Conservation (phyloP, 2,797 vertebrate species). For the Remorina albescens region DNA sequence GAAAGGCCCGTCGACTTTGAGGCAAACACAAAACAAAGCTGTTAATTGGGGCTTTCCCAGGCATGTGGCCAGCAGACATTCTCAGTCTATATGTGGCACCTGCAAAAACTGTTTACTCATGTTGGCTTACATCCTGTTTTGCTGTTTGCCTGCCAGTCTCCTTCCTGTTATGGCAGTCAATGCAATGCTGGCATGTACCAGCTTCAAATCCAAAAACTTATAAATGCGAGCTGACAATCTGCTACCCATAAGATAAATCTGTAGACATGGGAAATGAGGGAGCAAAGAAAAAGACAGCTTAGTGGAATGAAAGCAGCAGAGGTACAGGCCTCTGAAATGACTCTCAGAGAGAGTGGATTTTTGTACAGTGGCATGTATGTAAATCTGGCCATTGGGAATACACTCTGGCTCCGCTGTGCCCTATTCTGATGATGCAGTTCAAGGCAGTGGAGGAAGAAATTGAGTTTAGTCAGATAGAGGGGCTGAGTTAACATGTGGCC, state of each 20-base stretch:
- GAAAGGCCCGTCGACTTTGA: slow-evolving; percentile 51
- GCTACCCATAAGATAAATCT: slow-evolving; percentile 44
- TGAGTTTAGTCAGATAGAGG: slow-evolving; percentile 83
- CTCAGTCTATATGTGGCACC: slow-evolving; percentile 63
- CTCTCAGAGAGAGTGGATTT: slow-evolving; percentile 72
- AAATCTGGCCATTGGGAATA: slow-evolving; percentile 83
- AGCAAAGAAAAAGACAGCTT: slow-evolving; percentile 36
- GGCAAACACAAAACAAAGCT: slow-evolving; percentile 52
- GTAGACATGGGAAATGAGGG: slow-evolving; percentile 39
- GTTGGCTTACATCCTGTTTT: slow-evolving; percentile 81
- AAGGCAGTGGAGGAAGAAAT: slow-evolving; percentile 83
- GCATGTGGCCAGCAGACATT: slow-evolving; percentile 65
- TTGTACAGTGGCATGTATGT: slow-evolving; percentile 80
- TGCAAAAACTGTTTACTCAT: slow-evolving; percentile 70
- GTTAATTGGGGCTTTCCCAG: slow-evolving; percentile 78
- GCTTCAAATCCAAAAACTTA: slow-evolving; percentile 45
- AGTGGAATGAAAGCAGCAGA: slow-evolving; percentile 55
- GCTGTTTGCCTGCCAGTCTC: slow-evolving; percentile 69
- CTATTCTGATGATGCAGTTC: slow-evolving; percentile 82
- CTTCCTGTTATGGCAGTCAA: slow-evolving; percentile 74
- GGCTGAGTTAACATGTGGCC: slow-evolving; percentile 83
- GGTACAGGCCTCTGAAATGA: slow-evolving; percentile 54
- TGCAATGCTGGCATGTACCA: slow-evolving; percentile 46
- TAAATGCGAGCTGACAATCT: slow-evolving; percentile 35
- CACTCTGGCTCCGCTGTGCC: slow-evolving; percentile 61